Evolutionary conservation across 2,113 vertebrate species (phyloP).

Genomic region (Istiophorus platypterus): DNA sequence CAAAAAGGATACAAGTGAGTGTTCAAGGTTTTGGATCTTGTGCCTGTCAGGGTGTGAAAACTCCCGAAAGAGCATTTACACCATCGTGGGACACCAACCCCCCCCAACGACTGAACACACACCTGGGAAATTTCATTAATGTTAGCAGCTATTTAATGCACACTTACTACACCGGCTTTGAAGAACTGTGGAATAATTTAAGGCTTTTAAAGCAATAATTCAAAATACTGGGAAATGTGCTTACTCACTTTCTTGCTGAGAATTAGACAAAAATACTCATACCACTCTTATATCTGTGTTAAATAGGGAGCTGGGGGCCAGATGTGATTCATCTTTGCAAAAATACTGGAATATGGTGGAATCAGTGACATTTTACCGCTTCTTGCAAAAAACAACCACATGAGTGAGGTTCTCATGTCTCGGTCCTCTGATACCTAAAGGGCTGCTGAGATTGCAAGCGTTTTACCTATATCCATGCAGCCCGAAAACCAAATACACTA

Average conservation of each 20-base stretch:
- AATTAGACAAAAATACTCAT: not conserved
- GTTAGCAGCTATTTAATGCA: constrained; percentile 2
- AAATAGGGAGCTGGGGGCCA: not conserved
- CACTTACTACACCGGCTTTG: not conserved
- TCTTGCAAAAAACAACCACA: not conserved
- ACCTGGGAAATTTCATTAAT: not conserved
- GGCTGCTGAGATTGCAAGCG: not conserved
- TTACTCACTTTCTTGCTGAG: not conserved
- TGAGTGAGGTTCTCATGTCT: not conserved
- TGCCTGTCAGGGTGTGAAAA: constrained; percentile 14
- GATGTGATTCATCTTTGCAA: not conserved
- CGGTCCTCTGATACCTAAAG: not conserved
- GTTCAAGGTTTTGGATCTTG: constrained; percentile 16
- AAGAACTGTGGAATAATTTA: not conserved
- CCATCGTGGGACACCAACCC: not conserved
- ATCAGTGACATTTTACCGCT: not conserved
- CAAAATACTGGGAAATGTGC: too few relatives aligned
- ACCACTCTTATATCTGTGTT: not conserved
- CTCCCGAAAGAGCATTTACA: not conserved
- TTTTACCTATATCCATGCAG: not conserved
- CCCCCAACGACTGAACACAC: not conserved
- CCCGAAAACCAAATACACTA: constrained; percentile 1
- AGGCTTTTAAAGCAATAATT: not conserved
- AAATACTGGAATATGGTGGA: not conserved
- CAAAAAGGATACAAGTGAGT: not conserved